A percentile compares a stretch with the other conserved stretches of the same genome.
Conservation (phyloP, 2,797 vertebrate genomes). For the Halcyon chelicuti region DNA sequence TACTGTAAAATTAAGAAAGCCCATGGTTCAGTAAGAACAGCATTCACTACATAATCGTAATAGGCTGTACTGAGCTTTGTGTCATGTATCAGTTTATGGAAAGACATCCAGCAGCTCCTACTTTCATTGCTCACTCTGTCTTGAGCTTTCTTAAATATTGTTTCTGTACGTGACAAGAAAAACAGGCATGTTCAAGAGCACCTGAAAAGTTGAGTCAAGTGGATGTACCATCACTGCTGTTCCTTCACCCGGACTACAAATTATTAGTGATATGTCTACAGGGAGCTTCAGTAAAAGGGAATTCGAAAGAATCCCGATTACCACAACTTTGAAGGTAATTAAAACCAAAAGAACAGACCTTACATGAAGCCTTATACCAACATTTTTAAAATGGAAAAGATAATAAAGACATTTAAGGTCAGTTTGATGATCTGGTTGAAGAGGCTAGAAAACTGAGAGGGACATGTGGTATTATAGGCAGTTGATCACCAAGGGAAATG, state of each 20-base stretch:
- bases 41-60: not conserved
- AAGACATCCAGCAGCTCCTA: not conserved
- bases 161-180: not conserved
- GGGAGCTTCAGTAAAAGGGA: not conserved
- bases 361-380: not conserved
- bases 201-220: not conserved
- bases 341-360: not conserved
- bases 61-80: not conserved
- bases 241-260: not conserved
- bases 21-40: not conserved
- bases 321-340: not conserved
- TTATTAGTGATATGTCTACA: not conserved
- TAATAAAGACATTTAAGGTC: not conserved
- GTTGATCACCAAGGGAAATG: not conserved
- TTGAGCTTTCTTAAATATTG: conserved; percentile 1
- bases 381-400: not conserved
- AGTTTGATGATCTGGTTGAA: not conserved
- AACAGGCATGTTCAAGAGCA: not conserved
- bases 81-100: not conserved
- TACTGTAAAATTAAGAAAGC: conserved; percentile 27
- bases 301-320: not conserved
- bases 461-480: not conserved
- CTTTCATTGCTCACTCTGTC: not conserved
- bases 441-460: not conserved
- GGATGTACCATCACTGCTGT: not conserved